Evolutionary conservation across 2,888 invertebrate species (phyloP), one percentile per base, ranked within the genome.

Genomic region (Charanyca ferruginea): DNA sequence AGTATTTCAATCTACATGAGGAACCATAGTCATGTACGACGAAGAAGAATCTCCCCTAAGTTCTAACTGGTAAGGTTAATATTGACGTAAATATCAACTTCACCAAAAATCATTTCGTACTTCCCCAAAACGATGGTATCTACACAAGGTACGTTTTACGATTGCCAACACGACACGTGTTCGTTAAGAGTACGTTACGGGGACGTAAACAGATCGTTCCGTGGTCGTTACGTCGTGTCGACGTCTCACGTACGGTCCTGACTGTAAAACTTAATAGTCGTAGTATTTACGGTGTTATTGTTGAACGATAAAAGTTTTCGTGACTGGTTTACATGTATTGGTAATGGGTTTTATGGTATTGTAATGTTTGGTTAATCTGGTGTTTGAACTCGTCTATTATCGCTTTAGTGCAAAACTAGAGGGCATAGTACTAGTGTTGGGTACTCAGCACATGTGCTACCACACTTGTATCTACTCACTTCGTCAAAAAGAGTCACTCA

Each of bases 121-220:
- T 47, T 58, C 61, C 44, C 3, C 11, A 48, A 57, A 60, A 28
- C 42, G 79, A 32, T 32, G 32, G 71, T 82, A 83, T 80, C 80
- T 83, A 80, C 81, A 80, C 79, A 79, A 71, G 77, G 75, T 81
- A 81, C 81, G 77, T 83, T 89, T 89, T 86, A 89, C 85, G 85
- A 81, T 59, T 66, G 55, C 58, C 57, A 60, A 73, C 75, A 79
- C 77, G 82, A 85, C 84, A 83, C 84, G 85, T 85, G 84, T 86
- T 86, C 84, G 85, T 87, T 87, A 87, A 87, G 84, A 75, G 83
- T 52, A 84, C 83, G 84, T 87, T 87, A 87, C 86, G 83, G 77
- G 83, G 54, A 84, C 82, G 85, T 87, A 85, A 87, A 88, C 87
- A 84, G 86, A 83, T 87, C 86, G 85, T 86, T 83, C 66, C 73